Base-by-base conservation (phyloP, 2,797 vertebrate species). In the Luscinia luscinia region DNA sequence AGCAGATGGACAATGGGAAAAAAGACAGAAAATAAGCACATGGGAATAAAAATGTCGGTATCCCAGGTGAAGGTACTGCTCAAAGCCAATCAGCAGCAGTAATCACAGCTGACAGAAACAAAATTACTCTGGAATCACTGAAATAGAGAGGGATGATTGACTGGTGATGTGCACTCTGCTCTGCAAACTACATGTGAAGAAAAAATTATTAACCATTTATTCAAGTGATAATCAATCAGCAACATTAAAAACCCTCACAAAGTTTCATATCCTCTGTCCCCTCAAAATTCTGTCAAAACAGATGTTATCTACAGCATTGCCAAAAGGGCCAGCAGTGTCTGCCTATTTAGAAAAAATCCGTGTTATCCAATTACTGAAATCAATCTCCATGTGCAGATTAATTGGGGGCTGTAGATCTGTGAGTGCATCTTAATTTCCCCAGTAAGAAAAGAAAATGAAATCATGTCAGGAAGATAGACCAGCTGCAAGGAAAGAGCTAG, bases 301-400 rank as follows among this genome's bases (percentile, higher is more conserved):
- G 81, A 83, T 77, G 24, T 55, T 84, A 70, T 55, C 51, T 85
- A 54, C 24, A 58, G 9, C 51, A 17, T 45, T 73, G 69, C 32
- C 73, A 61, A 21, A 84, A 81, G 46, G 34, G 19, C 26, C 32
- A 27, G 32, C 28, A 63, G 23, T 54, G 45, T 73, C 84, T 91
- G 34, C 18, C 19, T 75, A 20, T 91, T 95, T 91, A 36, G 76
- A 78, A 66, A 69, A 80, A 77, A 45, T 55, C 46, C 0, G 0
- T 68, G 48, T 70, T 81, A 88, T 36, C 48, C 41, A 84, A 87
- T 90, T 90, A 74, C 52, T 61, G 48, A 93, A 95, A 90, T 89
- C 73, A 92, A 45, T 91, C 89, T 87, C 51, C 69, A 58, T 84
- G 55, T 75, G 66, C 76, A 86, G 83, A 94, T 92, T 94, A 84